Percentiles rank a stretch among this genome's conserved stretches.
Conservation (phyloP, 2,113 vertebrate species). For the Danio rerio region GRCz12tu NC_133189.1:25532001-25532500, state of each 20-base stretch:
- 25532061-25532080: too few relatives aligned
- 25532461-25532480: background rate
- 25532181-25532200: background rate
- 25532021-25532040: too few relatives aligned
- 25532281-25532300: conserved; percentile 52
- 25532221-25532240: conserved; percentile 56
- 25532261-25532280: conserved; percentile 45
- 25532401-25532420: background rate
- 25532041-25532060: too few relatives aligned
- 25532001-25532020: too few relatives aligned
- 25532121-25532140: too few relatives aligned
- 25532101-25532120: too few relatives aligned
- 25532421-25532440: background rate
- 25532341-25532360: background rate
- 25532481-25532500: background rate
- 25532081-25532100: too few relatives aligned
- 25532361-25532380: background rate
- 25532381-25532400: background rate
- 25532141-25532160: too few relatives aligned
- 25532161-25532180: too few relatives aligned
- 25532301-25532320: conserved; percentile 45
- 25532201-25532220: conserved; percentile 61
- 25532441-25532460: background rate
- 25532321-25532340: background rate
- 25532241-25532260: conserved; percentile 59